Evolutionary conservation across 2,797 vertebrate species (phyloP).

Genomic region (Alcedo atthis): DNA sequence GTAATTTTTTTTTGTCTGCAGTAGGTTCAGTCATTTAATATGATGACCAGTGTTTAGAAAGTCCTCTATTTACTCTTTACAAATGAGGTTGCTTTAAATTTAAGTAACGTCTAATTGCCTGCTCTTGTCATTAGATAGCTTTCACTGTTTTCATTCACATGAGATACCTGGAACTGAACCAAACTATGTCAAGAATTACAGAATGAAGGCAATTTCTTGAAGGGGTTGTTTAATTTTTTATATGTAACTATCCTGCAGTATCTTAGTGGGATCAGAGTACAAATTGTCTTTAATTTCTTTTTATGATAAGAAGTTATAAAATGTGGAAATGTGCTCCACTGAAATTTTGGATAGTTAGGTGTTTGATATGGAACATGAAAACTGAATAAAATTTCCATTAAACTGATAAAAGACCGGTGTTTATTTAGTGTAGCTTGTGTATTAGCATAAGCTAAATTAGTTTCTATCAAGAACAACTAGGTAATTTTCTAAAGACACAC

Average conservation of each 20-base stretch:
- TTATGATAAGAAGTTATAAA: background rate
- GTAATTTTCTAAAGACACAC: background rate
- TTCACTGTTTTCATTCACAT: background rate
- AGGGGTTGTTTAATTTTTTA: background rate
- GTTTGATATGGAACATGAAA: background rate
- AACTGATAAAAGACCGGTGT: background rate
- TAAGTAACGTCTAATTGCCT: background rate
- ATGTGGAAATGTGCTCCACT: background rate
- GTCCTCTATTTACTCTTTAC: background rate
- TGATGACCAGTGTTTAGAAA: background rate
- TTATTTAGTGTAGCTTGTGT: background rate
- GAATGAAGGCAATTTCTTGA: background rate
- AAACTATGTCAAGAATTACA: background rate
- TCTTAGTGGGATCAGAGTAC: background rate
- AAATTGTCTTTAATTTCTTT: background rate
- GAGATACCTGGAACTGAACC: background rate
- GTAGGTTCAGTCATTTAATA: background rate
- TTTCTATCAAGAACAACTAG: background rate
- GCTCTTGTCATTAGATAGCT: background rate
- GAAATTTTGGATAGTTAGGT: background rate
- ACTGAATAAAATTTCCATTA: background rate
- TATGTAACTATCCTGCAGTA: background rate
- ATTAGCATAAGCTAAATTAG: background rate
- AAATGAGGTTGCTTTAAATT: background rate
- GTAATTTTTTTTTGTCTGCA: background rate